Evolutionary conservation across 2,113 vertebrate genomes (phyloP).

Genomic region (Puntigrus tetrazona): DNA sequence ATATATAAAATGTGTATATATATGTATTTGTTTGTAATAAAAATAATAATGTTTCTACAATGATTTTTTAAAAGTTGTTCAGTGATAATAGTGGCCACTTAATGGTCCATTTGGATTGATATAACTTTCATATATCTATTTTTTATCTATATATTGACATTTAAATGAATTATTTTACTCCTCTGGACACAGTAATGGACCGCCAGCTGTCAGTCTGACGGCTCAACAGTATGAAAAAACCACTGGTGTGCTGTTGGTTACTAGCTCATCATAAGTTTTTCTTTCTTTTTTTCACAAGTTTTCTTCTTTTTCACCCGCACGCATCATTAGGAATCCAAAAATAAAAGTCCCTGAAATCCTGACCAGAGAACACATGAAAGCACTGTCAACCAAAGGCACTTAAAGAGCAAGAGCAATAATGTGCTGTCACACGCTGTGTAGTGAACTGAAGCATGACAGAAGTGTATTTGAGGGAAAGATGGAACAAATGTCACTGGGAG

Average conservation of each 20-base stretch:
- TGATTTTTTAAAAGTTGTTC: neutral
- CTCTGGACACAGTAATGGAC: neutral
- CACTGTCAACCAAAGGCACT: conserved; percentile 54
- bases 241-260: conserved; percentile 1
- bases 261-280: neutral
- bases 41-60: neutral
- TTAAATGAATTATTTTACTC: neutral
- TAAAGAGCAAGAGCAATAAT: conserved; percentile 55
- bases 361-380: conserved; percentile 56
- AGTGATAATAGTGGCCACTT: neutral
- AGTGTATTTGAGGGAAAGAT: conserved; percentile 49
- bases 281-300: neutral
- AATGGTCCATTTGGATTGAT: neutral
- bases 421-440: conserved; percentile 62
- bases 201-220: neutral
- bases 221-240: neutral
- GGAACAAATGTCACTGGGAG: conserved; percentile 51
- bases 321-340: conserved; percentile 45
- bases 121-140: neutral
- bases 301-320: conserved; percentile 32
- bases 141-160: neutral
- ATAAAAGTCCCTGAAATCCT: conserved; percentile 49
- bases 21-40: too few relatives aligned
- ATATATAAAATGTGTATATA: too few relatives aligned
- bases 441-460: conserved; percentile 57